Conservation (phyloP, 2,113 vertebrate species). For the Beaufortia kweichowensis region DNA sequence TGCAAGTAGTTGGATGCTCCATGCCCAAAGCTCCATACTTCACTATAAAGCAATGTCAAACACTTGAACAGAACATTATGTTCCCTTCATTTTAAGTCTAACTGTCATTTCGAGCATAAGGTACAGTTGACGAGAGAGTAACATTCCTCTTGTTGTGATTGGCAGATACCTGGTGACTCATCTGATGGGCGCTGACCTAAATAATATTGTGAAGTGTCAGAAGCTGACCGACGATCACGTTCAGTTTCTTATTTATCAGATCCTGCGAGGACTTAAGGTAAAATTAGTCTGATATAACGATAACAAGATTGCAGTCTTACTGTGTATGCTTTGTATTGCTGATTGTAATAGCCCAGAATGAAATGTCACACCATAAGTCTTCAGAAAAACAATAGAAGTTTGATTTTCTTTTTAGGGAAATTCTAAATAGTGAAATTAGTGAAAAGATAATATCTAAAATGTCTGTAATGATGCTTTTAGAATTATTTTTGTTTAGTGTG, state of each 20-base stretch:
- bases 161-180: conserved; percentile 95
- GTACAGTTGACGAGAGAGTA: background rate
- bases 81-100: background rate
- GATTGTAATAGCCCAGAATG: too few relatives aligned
- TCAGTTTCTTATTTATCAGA: conserved; percentile 99
- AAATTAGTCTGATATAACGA: background rate
- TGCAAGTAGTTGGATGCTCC: background rate
- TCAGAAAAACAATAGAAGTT: too few relatives aligned
- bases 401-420: too few relatives aligned
- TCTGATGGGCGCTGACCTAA: conserved; percentile 97
- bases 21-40: too few relatives aligned
- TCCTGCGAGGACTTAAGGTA: conserved; percentile 96
- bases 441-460: background rate
- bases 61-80: conserved; percentile 1
- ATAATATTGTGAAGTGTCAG: conserved; percentile 99
- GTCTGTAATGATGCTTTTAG: too few relatives aligned
- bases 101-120: background rate
- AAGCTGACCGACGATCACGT: conserved; percentile 98
- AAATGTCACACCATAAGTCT: too few relatives aligned
- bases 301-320: too few relatives aligned
- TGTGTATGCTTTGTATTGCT: too few relatives aligned
- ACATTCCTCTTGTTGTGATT: conserved; percentile 52
- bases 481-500: background rate
- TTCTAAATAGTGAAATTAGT: too few relatives aligned
- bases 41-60: background rate